Conservation (phyloP, 2,113 vertebrate species). For the Pelusios castaneus region DNA sequence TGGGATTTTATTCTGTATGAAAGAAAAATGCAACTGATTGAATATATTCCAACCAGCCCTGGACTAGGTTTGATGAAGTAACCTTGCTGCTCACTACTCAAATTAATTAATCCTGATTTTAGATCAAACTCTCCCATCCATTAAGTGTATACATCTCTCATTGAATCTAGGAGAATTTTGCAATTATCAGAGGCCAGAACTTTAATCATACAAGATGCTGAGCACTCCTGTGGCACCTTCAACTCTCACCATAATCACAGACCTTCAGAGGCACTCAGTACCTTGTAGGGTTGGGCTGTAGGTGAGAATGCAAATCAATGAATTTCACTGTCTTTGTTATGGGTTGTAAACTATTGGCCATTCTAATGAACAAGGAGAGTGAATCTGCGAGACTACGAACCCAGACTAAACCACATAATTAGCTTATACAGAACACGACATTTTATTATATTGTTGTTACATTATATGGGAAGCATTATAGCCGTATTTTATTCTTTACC, state of each 20-base stretch:
- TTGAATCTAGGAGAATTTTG: neutral
- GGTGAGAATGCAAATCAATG: slow-evolving; percentile 23
- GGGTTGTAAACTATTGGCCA: slow-evolving; percentile 32
- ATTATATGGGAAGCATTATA: slow-evolving; percentile 14
- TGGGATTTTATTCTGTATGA: neutral
- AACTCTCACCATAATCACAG: neutral
- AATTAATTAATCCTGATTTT: neutral
- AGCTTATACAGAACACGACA: neutral
- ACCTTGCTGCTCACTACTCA: neutral
- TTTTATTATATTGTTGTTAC: slow-evolving; percentile 32
- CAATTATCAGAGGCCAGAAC: neutral
- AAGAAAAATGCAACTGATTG: neutral
- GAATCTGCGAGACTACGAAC: slow-evolving; percentile 46
- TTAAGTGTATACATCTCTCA: neutral
- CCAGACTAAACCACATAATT: slow-evolving; percentile 31
- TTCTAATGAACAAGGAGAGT: slow-evolving; percentile 14
- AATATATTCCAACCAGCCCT: neutral
- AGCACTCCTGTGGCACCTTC: neutral
- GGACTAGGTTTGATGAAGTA: neutral
- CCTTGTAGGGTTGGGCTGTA: neutral
- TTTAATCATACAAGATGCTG: neutral
- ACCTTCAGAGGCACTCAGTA: neutral
- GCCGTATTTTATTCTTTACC: neutral
- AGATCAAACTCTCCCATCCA: neutral
- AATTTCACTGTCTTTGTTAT: slow-evolving; percentile 7